phyloP scores from a whole-genome alignment of 2,113 vertebrate genomes.

The Oreocharis arfaki region DNA sequence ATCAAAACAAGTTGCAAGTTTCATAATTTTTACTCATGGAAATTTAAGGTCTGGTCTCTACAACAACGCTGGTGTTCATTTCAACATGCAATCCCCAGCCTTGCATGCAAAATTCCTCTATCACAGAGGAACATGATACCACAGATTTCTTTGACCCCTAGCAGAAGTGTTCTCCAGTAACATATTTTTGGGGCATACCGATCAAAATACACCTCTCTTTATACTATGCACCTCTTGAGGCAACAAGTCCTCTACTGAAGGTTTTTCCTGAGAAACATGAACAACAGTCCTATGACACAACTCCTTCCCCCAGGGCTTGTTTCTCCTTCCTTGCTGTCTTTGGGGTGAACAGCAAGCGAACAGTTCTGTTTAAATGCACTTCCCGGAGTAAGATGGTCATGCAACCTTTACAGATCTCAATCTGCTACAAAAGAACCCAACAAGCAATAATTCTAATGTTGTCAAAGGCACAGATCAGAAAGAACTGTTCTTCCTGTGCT shows the following conservation, averaged over 20 bases:
- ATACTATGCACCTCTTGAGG: not conserved
- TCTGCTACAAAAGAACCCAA: not conserved
- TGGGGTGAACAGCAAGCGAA: not conserved
- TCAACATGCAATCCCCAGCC: not conserved
- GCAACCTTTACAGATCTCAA: not conserved
- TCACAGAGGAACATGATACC: not conserved
- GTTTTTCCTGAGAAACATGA: not conserved
- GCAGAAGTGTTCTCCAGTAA: not conserved
- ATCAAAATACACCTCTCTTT: not conserved
- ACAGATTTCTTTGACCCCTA: not conserved
- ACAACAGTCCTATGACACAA: not conserved
- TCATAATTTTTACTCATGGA: not conserved
- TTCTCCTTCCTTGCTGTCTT: not conserved
- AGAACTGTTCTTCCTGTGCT: not conserved
- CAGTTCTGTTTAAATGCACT: not conserved
- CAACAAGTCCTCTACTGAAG: not conserved
- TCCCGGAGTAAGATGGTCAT: not conserved
- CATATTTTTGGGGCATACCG: not conserved
- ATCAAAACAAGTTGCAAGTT: not conserved
- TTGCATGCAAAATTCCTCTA: not conserved
- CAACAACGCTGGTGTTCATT: not conserved
- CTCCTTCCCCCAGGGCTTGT: not conserved
- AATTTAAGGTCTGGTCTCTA: not conserved
- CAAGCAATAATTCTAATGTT: not conserved
- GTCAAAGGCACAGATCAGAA: not conserved